Evolutionary conservation across 1,140 invertebrate genomes (phyloP), one percentile per base, ranked within the genome.

Genomic region (Whitmania pigra): DNA sequence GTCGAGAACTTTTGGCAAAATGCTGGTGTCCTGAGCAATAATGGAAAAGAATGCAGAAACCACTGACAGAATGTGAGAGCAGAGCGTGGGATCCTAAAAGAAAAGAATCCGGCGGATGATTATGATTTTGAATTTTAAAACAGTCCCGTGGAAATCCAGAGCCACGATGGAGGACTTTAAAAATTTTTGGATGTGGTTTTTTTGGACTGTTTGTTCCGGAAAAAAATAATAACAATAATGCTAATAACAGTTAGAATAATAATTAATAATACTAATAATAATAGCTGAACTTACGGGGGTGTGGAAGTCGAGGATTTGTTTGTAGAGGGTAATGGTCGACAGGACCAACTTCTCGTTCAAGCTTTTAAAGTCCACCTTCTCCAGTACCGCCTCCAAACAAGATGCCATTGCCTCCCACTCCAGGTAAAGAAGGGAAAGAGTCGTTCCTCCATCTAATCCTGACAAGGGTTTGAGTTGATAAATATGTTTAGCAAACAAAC

Each of bases 41-140:
- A 93, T 94, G 15, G 93, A 89, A 79, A 94, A 93, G 0, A 95
- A 84, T 0, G 90, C 89, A 22, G 92, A 94, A 72, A 94, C 90
- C 79, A 91, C 91, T 0, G 92, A 94, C 2, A 95, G 82, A 53
- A 93, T 79, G 67, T 88, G 86, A 0, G 91, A 93, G 18, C 92
- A 81, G 31, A 93, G 85, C 66, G 91, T 69, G 6, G 80, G 79
- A 76, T 83, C 82, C 80, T 83, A 77, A 17, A 78, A 73, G 22
- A 76, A 73, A 11, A 67, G 73, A 20, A 49, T 17, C 15, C 27
- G 71, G 9, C 43, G 49, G 6, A 53, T 40, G 53, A 69, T 20
- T 17, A 63, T 63, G 43, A 49, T 49, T n/a, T n/a, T n/a, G n/a
- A 17, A 11, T 49, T 49, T 49, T 49, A 49, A 49, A 17, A 1